phyloP scores from a whole-genome alignment of 2,113 vertebrate species.

The Pachypanchax playfairii region DNA sequence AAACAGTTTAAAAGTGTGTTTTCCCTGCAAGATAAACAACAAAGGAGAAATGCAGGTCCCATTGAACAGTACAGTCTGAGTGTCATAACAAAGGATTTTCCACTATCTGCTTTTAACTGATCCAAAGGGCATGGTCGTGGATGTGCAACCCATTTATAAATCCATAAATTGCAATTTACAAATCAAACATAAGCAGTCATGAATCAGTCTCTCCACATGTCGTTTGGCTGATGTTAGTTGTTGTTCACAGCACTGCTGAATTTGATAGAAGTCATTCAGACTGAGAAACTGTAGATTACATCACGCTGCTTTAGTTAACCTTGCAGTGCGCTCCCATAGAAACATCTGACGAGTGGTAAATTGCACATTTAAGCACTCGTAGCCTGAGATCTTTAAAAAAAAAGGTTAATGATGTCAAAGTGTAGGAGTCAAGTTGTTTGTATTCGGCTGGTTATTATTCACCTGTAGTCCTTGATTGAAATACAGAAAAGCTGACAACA shows the following conservation, averaged over 20 bases:
- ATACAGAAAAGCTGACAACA: background rate
- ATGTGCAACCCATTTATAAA: background rate
- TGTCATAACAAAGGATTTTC: background rate
- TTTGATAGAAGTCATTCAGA: no score
- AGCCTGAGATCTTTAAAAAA: background rate
- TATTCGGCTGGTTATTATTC: background rate
- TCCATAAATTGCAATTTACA: background rate
- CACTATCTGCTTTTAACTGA: background rate
- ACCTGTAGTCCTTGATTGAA: background rate
- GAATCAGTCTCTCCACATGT: background rate
- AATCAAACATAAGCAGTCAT: background rate
- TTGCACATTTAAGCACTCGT: background rate
- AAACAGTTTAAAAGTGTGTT: background rate
- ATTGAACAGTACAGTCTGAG: background rate
- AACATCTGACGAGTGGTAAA: background rate
- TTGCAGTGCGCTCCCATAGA: background rate
- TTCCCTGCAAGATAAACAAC: background rate
- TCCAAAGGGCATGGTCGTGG: background rate
- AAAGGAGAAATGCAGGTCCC: no score
- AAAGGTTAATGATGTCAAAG: background rate
- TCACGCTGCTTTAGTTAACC: background rate
- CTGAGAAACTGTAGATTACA: background rate
- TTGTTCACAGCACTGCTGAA: no score
- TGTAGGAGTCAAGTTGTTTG: background rate
- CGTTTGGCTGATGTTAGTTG: background rate